Evolutionary conservation across 2,113 vertebrate genomes (phyloP), one percentile per base, ranked within the genome.

Genomic region (Vicugna pacos): DNA sequence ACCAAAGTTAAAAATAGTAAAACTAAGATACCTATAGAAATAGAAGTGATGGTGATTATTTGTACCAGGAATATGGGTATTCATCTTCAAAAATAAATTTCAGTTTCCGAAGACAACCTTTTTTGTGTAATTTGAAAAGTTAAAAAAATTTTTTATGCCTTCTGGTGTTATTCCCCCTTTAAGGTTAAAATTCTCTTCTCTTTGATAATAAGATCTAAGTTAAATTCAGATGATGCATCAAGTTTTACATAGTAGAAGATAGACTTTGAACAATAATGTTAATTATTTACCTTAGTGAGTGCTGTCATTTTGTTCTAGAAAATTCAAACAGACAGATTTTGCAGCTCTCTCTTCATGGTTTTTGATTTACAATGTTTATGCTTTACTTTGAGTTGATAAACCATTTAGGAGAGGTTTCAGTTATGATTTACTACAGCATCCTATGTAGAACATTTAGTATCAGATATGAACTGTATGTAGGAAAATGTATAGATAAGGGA

Each of bases 81-180:
- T 84, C 15, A 38, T 89, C 12, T 90, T 95, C 28, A 89, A 82
- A 96, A 94, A 38, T 93, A 62, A 95, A 67, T 94, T 91, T 85
- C 8, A 65, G 0, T 91, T 89, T 81, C 30, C 12, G 17, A 69
- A 52, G 85, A 19, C 0, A 72, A 42, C 50, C 12, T 32, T 84
- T n/a, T 93, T 62, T 85, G 50, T 92, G 24, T 60, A 89, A 65
- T 90, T 64, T 80, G 77, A 48, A 86, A 96, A 32, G 5, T 80
- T 92, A 72, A 14, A 77, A 87, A 28, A 42, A 67, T 87, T 86
- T 42, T 67, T 52, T 22, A 89, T 67, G 89, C 8, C 17, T 81
- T 91, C 85, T 84, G 64, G 30, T 92, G 5, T 72, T 80, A n/a
- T 26, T 91, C 8, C 15, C 24, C 42, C 28, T 89, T 90, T 93